Base-by-base conservation (phyloP, 2,113 vertebrate genomes). In the Boulengeromyrus knoepffleri region DNA sequence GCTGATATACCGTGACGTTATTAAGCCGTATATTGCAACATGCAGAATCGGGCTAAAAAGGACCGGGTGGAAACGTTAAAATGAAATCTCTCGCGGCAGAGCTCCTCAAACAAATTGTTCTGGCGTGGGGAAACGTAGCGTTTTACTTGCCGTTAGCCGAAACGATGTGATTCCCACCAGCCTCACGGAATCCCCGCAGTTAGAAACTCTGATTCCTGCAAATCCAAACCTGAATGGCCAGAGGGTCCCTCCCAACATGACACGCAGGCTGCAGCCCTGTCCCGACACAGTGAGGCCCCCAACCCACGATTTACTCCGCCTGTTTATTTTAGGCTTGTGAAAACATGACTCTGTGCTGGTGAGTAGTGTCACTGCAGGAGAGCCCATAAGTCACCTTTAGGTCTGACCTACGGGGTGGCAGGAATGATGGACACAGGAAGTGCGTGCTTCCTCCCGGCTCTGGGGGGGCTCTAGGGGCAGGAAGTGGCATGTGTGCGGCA, bases 391-490 rank as follows among this genome's bases (percentile, higher is more conserved):
- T 95, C 93, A 95, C 92, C 92, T 85, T 93, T 86, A 92, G 91
- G 88, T 88, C 91, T 94, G 94, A 94, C 92, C 93, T 89, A 15
- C 49, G 90, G 45, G 90, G 91, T 92, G 88, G 89, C 84, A 87
- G 92, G 94, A 96, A 87, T 93, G 93, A 95, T 93, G 94, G 92
- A 90, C 93, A 90, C 94, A 94, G 94, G 94, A 95, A 94, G 92
- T 92, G 90, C 1, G 91, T 91, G 93, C 94, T 95, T 95, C 95
- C 95, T 95, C 88, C 92, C 92, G 92, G 93, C 92, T 88, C 83
- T 42, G 70, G 42, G 66, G 66, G 66, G 89, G 86, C 86, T 6
- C 36, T 47, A 27, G 66, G 36, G 58, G 86, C 90, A 91, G 93
- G 93, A 94, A 94, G 92, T 89, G 1, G 12, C 36, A 19, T 90